Percentiles rank a stretch among this genome's conserved stretches.
Conservation (phyloP, 2,797 vertebrate genomes). For the Pyrocephalus nanus region DNA sequence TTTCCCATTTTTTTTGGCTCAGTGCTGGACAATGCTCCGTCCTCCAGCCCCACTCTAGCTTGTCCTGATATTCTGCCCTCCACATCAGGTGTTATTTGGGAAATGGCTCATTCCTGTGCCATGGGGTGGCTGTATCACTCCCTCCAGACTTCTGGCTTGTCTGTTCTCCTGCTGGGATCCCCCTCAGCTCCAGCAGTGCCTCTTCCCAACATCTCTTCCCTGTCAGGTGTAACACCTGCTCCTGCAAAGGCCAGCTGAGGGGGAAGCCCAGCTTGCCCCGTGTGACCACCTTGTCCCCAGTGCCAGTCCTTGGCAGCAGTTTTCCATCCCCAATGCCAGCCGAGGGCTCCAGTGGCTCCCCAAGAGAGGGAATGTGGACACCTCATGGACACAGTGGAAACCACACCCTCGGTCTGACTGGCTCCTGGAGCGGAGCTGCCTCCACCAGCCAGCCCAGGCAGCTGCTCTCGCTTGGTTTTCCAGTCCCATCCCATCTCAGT, state of each 20-base stretch:
- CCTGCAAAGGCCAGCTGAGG: not conserved
- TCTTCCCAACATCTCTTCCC: not conserved
- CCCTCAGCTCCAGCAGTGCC: rapidly evolving
- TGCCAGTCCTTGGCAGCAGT: not conserved
- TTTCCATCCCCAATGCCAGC: rapidly evolving
- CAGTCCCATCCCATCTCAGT: not conserved
- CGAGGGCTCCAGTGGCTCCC: not conserved
- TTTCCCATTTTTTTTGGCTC: not conserved
- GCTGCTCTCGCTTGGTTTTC: not conserved
- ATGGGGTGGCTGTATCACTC: not conserved
- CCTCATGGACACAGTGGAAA: not conserved
- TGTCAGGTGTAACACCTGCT: not conserved
- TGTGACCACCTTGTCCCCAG: not conserved
- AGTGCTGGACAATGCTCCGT: not conserved
- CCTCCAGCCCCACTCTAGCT: not conserved
- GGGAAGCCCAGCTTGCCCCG: not conserved
- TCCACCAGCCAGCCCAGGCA: not conserved
- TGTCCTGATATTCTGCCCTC: not conserved
- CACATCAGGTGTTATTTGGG: rapidly evolving
- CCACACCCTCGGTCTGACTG: rapidly evolving
- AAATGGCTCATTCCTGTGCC: not conserved
- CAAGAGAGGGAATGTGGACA: not conserved
- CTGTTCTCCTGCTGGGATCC: not conserved
- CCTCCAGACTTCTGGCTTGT: not conserved
- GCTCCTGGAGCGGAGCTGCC: too few relatives aligned